phyloP scores from a whole-genome alignment of 1,140 invertebrate genomes.

The Achatina immaculata region DNA sequence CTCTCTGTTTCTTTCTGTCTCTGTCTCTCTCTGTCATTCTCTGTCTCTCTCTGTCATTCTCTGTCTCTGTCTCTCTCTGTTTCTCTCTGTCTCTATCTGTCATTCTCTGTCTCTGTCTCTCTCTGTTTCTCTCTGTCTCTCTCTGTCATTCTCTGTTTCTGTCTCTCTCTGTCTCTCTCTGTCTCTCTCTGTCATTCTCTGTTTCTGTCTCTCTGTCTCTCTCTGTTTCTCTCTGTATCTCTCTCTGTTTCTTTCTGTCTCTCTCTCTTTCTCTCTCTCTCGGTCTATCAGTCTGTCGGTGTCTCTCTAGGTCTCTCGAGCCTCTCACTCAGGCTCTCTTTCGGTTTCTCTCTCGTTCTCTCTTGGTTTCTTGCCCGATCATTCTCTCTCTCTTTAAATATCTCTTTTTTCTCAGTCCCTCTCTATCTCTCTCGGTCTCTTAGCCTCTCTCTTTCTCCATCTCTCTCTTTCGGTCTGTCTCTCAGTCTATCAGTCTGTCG shows the following conservation, averaged over 20 bases:
- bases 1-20: neutral
- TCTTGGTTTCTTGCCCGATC: conserved; percentile 10
- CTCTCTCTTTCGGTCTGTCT: neutral
- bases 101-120: neutral
- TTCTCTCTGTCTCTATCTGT: conserved; percentile 11
- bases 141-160: no score
- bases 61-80: neutral
- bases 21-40: neutral
- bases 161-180: conserved; percentile 21
- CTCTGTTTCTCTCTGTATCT: no score
- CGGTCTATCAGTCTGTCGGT: no score
- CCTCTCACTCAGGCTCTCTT: neutral
- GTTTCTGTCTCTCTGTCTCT: conserved; percentile 23
- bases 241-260: conserved; percentile 14
- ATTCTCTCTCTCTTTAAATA: neutral
- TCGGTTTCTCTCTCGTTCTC: neutral
- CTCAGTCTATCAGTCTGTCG: neutral
- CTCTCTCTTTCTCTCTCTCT: no score
- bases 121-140: no score
- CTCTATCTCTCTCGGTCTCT: no score
- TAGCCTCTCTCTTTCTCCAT: no score
- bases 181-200: conserved; percentile 20
- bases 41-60: neutral
- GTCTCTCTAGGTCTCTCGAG: neutral
- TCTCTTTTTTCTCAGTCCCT: no score